These are phyloP conservation scores for Trachelipus rathkii DNA, from an alignment of 1,140 invertebrate genomes.

Conservation along the genomic window DNA sequence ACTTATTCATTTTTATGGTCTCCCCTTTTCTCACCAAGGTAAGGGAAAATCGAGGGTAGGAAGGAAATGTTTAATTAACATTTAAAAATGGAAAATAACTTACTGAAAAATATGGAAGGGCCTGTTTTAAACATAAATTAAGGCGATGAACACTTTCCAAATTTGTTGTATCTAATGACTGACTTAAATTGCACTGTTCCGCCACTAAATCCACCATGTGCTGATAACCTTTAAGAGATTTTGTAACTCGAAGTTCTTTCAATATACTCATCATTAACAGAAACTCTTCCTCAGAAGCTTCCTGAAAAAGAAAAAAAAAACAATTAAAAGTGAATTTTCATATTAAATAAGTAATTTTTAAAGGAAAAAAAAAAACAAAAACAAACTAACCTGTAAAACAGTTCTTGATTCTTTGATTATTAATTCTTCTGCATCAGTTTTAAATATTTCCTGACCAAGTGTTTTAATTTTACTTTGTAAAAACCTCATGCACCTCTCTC, in stretches of 20 bases:
- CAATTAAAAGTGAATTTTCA: too few species aligned
- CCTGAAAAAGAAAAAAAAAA: conserved; percentile 59
- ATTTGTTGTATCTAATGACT: conserved; percentile 70
- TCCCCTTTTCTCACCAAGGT: too few species aligned
- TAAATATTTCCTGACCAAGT: conserved; percentile 70
- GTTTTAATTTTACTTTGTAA: conserved; percentile 75
- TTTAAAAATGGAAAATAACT: conserved; percentile 51
- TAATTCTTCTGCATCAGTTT: conserved; percentile 79
- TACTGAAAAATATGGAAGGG: conserved; percentile 82
- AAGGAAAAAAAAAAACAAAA: not conserved
- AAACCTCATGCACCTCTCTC: conserved; percentile 86
- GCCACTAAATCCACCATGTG: conserved; percentile 78
- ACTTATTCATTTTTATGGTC: too few species aligned
- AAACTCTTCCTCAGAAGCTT: conserved; percentile 88
- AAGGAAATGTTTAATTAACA: not conserved
- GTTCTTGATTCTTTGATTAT: conserved; percentile 82
- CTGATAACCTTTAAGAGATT: conserved; percentile 74
- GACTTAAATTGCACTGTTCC: conserved; percentile 72
- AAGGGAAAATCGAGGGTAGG: not conserved
- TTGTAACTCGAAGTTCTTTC: conserved; percentile 70
- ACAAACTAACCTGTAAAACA: conserved; percentile 54
- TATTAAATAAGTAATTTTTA: not conserved
- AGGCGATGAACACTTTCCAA: conserved; percentile 73
- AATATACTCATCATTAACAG: conserved; percentile 81
- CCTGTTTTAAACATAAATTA: conserved; percentile 76